Evolutionary conservation across 2,888 invertebrate species (phyloP).

Genomic region (Hypolimnas misippus): DNA sequence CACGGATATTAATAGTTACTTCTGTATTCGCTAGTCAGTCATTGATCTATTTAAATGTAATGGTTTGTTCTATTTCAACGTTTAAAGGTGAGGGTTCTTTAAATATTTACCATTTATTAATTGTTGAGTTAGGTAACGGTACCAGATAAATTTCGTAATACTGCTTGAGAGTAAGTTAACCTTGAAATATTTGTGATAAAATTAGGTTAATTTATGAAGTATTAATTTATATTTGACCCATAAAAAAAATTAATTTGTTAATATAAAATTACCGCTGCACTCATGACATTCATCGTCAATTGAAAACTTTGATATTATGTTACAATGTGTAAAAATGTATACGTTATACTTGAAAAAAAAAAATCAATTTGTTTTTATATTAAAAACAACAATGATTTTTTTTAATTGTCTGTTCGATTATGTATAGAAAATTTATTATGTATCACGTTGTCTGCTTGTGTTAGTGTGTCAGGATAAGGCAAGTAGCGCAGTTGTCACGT

Average conservation of each 20-base stretch:
- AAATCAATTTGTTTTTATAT: too few species aligned
- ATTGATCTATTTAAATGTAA: slow-evolving; percentile 35
- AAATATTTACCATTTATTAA: slow-evolving; percentile 2
- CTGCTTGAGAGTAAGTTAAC: neutral
- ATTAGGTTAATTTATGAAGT: neutral
- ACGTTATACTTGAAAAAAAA: too few species aligned
- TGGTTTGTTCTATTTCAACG: slow-evolving; percentile 28
- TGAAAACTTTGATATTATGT: neutral
- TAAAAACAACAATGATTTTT: too few species aligned
- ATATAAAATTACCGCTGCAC: neutral
- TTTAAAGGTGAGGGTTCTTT: slow-evolving; percentile 30
- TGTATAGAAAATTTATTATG: neutral
- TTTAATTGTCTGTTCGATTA: neutral
- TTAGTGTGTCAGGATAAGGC: slow-evolving; percentile 24
- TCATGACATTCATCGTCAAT: slow-evolving; percentile 5
- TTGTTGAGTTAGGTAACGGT: neutral
- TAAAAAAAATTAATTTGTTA: neutral
- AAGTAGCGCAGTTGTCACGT: slow-evolving; percentile 18
- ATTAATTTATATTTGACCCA: neutral
- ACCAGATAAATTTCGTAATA: neutral
- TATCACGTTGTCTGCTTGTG: slow-evolving; percentile 7
- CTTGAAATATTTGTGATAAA: neutral
- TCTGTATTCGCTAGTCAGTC: slow-evolving; percentile 30
- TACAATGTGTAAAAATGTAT: too few species aligned
- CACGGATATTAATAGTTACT: slow-evolving; percentile 33